phyloP scores from a whole-genome alignment of 2,888 invertebrate genomes.

The Clepsis dumicolana region DNA sequence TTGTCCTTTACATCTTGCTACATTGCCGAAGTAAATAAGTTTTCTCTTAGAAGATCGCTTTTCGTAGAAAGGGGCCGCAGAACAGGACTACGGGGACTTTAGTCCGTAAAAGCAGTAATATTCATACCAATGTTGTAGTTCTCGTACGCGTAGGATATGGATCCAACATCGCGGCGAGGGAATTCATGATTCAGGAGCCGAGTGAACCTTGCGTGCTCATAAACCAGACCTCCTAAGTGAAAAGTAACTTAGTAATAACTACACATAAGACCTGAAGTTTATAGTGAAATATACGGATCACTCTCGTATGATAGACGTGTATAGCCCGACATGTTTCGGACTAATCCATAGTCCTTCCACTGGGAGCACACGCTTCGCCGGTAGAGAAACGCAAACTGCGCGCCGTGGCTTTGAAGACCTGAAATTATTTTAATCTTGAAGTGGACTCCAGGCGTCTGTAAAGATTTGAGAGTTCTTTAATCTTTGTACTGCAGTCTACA shows the following conservation, averaged over 20 bases:
- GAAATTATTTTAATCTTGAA: conserved; percentile 7
- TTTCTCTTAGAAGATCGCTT: background rate
- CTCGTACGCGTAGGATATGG: conserved; percentile 8
- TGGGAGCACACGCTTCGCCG: no score
- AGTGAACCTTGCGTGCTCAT: conserved; percentile 13
- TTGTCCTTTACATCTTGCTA: background rate
- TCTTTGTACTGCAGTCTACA: background rate
- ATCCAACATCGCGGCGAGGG: conserved; percentile 17
- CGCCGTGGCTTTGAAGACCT: no score
- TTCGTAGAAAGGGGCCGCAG: conserved; percentile 1
- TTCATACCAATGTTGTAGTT: conserved; percentile 30
- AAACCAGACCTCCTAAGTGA: conserved; percentile 13
- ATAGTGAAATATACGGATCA: no score
- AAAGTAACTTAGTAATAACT: conserved; percentile 5
- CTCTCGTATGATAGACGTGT: no score
- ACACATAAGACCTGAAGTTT: background rate
- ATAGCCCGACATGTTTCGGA: no score
- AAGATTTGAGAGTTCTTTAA: conserved; percentile 1
- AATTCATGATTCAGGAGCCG: conserved; percentile 22
- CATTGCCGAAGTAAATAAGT: background rate
- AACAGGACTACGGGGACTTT: conserved; percentile 23
- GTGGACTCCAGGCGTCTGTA: background rate
- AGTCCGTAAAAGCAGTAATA: conserved; percentile 20
- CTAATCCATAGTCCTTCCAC: no score
- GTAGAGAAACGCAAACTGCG: no score